These are phyloP conservation scores for Rhinoraja longicauda DNA, from an alignment of 2,797 vertebrate species.

Conservation along the genomic window DNA sequence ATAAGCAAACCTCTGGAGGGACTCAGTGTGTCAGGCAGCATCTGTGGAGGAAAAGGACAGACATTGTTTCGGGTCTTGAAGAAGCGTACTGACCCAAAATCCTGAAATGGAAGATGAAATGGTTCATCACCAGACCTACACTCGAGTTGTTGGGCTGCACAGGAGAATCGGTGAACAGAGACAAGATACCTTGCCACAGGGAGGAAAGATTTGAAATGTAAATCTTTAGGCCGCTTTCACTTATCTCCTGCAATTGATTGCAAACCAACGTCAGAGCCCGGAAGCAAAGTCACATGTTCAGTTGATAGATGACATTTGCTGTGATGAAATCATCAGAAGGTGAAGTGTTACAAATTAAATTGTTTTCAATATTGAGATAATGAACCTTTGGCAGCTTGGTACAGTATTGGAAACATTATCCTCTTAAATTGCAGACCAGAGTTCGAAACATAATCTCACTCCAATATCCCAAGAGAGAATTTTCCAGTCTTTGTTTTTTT, in stretches of 20 bases:
- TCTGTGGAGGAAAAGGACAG: too few species aligned
- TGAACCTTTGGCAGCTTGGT: neutral
- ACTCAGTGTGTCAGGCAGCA: too few species aligned
- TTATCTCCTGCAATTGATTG: neutral
- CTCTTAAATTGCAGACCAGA: neutral
- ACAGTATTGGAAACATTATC: slow-evolving; percentile 1
- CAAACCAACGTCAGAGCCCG: neutral
- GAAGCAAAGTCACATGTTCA: neutral
- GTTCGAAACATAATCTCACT: neutral
- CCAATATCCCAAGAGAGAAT: neutral
- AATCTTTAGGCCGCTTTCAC: neutral
- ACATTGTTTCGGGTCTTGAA: too few species aligned
- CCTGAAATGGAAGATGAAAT: neutral
- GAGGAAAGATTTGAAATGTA: neutral
- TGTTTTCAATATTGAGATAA: slow-evolving; percentile 5
- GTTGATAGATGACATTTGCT: neutral
- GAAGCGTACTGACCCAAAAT: too few species aligned
- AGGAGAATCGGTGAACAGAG: neutral
- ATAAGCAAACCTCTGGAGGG: too few species aligned
- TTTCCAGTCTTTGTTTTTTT: neutral
- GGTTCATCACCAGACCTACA: neutral
- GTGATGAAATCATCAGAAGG: neutral
- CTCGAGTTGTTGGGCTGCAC: too few species aligned
- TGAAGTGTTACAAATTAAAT: slow-evolving; percentile 13
- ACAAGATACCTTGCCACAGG: neutral